Base-by-base conservation (phyloP, 2,113 vertebrate genomes). In the Hypocryptadius cinnamomeus region DNA sequence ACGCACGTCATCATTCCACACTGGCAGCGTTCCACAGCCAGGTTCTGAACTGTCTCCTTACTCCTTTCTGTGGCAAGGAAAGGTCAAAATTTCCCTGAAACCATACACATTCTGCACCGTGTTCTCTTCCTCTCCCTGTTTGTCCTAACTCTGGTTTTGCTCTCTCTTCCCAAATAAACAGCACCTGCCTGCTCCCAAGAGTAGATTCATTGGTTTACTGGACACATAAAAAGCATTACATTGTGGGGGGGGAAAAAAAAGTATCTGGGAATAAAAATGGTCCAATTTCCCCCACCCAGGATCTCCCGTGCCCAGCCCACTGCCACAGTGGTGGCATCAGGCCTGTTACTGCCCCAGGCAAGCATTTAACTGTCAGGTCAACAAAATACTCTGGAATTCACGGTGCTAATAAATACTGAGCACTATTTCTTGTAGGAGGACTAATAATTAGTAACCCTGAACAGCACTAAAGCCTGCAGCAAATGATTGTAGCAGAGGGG, bases 151-250 rank as follows among this genome's bases (percentile, higher is more conserved):
- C 33, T 8, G 7, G 1, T 23, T 48, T 11, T 39, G 2, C 8
- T 66, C 35, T 17, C 20, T 31, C 19, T 18, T 17, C 73, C 30
- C 10, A n/a, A 40, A 63, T 14, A 63, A 56, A 82, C 19, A 69
- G 21, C 74, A 93, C 64, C 92, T 95, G 16, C 19, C 42, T 5
- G 7, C 54, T 93, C 84, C 80, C 69, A 65, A 20, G 35, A 39
- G 8, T 7, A 33, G 0, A 6, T 42, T 83, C 50, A 50, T 33
- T 19, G 25, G 64, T 91, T 95, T 93, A 95, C 65, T 94, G 40
- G 77, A 85, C 35, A 72, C 92, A 94, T 82, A 84, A 65, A 95
- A 96, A 39, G 21, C 53, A 92, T 80, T 93, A 91, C 70, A 93
- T 8, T 23, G 31, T 9, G 80, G 5, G 27, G 7, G 8, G 7